phyloP scores from a whole-genome alignment of 2,888 invertebrate genomes.

The Noctua janthe region DNA sequence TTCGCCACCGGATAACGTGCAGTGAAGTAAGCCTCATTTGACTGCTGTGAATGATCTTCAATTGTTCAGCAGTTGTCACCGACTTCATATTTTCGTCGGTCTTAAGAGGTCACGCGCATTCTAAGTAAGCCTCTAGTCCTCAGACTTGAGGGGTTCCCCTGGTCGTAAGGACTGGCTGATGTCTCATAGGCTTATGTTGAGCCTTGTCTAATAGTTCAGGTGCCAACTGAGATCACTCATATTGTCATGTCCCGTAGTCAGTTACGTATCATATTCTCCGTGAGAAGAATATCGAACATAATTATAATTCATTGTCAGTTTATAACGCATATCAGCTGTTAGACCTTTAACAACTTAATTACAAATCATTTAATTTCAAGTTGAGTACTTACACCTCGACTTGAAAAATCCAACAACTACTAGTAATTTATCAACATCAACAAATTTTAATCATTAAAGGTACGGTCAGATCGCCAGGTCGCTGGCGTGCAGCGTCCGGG shows the following conservation, averaged over 20 bases:
- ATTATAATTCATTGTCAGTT: conserved; percentile 45
- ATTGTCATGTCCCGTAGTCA: conserved; percentile 41
- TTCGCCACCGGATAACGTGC: neutral
- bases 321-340: conserved; percentile 52
- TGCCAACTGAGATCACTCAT: conserved; percentile 45
- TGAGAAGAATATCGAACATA: conserved; percentile 21
- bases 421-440: conserved; percentile 81
- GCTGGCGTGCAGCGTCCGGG: neutral
- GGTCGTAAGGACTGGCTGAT: conserved; percentile 5
- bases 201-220: conserved; percentile 35
- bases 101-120: conserved; percentile 50
- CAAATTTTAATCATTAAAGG: conserved; percentile 77
- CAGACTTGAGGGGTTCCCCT: neutral
- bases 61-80: conserved; percentile 2
- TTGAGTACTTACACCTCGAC: conserved; percentile 39
- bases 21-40: neutral
- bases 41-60: neutral
- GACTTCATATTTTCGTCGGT: neutral
- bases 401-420: conserved; percentile 77
- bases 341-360: conserved; percentile 69
- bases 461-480: conserved; percentile 12
- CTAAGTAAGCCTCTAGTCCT: conserved; percentile 31
- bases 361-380: conserved; percentile 64
- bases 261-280: conserved; percentile 27
- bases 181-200: conserved; percentile 21